Evolutionary conservation across 2,113 vertebrate genomes (phyloP).

Genomic region (Orientallactaga bullata): DNA sequence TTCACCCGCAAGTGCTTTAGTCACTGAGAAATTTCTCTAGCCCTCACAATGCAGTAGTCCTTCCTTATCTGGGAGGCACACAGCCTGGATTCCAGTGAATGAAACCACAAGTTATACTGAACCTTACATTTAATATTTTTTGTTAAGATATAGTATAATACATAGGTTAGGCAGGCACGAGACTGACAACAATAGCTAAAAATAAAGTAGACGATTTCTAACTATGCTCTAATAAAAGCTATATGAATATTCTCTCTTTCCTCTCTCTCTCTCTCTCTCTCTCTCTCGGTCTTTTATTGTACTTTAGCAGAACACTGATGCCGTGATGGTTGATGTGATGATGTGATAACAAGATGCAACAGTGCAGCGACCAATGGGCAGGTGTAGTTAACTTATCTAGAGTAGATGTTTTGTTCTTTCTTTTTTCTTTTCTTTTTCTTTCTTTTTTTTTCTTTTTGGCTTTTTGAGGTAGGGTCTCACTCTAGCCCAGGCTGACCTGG

Average conservation of each 20-base stretch:
- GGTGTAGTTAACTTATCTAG: neutral
- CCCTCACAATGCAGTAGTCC: neutral
- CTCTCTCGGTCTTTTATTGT: neutral
- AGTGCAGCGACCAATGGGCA: neutral
- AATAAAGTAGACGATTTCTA: neutral
- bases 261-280: no score
- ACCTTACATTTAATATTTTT: neutral
- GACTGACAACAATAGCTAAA: neutral
- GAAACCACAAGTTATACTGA: neutral
- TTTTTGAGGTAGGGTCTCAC: no score
- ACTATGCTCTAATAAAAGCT: neutral
- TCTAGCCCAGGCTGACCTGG: no score
- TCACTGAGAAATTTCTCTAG: no score
- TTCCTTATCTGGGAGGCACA: neutral
- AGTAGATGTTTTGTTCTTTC: neutral
- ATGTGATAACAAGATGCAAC: no score
- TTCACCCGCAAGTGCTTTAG: no score
- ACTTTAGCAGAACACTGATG: neutral
- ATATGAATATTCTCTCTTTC: neutral
- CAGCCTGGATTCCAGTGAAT: neutral
- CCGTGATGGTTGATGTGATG: no score
- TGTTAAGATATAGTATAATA: neutral
- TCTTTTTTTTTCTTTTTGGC: no score
- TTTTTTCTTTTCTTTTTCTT: no score
- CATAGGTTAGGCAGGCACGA: neutral